Evolutionary conservation across 2,797 vertebrate genomes (phyloP), one percentile per base, ranked within the genome.

Genomic region (Kryptolebias ocellatus): DNA sequence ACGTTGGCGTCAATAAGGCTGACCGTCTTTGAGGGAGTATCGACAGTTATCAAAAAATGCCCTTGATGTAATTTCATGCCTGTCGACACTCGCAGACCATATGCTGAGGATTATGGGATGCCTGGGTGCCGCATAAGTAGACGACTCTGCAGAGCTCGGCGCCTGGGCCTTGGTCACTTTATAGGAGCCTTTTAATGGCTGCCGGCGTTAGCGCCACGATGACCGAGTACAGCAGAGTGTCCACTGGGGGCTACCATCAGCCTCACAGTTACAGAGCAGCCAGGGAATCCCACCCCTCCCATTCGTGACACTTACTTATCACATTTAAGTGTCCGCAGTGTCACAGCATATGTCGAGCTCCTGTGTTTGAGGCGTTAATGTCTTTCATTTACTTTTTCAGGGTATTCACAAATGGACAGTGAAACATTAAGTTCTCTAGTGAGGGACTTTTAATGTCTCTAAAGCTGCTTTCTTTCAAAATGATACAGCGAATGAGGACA

Each of bases 41-140:
- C 93, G 96, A 95, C 95, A 93, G 94, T 96, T 96, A 97, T 98
- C 95, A 98, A 95, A 97, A 93, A 96, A 96, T 93, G 96, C 95
- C 96, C 96, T 98, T 96, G 95, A 95, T 96, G 95, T 94, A 95
- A 96, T 96, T 96, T 95, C 93, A 95, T 94, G 93, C 94, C 92
- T 93, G 93, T 95, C 93, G 92, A 95, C 95, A 92, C 93, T 92
- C 93, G 82, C 66, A 0, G 92, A 84, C 93, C 94, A 91, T 94
- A 93, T 93, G 94, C 94, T 91, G 86, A 91, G 94, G 93, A 92
- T 95, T 93, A 94, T 89, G 89, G 91, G 91, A 92, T 89, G 89
- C 79, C 87, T 87, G 83, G 37, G 85, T 68, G 84, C 84, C 80
- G 81, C 86, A 87, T 84, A 87, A 91, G 89, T 81, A 87, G 74